Evolutionary conservation across 2,888 invertebrate genomes (phyloP).

Genomic region (Acanthopleura granulata): DNA sequence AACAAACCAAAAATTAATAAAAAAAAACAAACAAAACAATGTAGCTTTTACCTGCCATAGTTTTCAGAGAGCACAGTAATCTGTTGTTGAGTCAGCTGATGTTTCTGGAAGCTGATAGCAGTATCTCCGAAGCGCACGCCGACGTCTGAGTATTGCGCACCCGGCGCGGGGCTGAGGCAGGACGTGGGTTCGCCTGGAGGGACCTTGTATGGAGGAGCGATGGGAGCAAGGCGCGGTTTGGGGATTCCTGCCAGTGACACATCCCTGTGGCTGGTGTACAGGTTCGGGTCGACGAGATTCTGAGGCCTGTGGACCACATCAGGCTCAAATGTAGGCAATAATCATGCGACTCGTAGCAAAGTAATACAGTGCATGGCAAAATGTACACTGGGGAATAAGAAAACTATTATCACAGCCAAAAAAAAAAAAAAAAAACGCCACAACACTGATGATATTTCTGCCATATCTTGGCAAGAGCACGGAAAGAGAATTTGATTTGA

Average conservation of each 20-base stretch:
- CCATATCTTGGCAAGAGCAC: too few species aligned
- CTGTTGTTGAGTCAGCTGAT: neutral
- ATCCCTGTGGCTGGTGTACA: neutral
- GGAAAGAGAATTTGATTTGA: too few species aligned
- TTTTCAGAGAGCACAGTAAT: neutral
- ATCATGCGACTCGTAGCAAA: too few species aligned
- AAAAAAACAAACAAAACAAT: too few species aligned
- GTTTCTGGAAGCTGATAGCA: neutral
- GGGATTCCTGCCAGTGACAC: neutral
- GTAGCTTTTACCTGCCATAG: too few species aligned
- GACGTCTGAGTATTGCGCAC: neutral
- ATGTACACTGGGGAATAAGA: too few species aligned
- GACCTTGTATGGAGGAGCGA: neutral
- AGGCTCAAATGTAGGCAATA: too few species aligned
- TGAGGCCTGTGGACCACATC: neutral
- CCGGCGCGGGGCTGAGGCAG: neutral
- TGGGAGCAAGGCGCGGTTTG: neutral
- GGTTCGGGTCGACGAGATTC: neutral
- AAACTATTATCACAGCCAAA: too few species aligned
- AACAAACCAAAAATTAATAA: too few species aligned
- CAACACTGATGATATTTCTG: too few species aligned
- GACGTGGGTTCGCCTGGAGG: neutral
- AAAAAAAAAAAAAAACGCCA: too few species aligned
- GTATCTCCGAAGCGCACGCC: slow-evolving; percentile 1
- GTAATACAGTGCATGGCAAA: too few species aligned